Evolutionary conservation across 2,797 vertebrate genomes (phyloP), one percentile per base, ranked within the genome.

Genomic region (Melanotaenia trifasciata): DNA sequence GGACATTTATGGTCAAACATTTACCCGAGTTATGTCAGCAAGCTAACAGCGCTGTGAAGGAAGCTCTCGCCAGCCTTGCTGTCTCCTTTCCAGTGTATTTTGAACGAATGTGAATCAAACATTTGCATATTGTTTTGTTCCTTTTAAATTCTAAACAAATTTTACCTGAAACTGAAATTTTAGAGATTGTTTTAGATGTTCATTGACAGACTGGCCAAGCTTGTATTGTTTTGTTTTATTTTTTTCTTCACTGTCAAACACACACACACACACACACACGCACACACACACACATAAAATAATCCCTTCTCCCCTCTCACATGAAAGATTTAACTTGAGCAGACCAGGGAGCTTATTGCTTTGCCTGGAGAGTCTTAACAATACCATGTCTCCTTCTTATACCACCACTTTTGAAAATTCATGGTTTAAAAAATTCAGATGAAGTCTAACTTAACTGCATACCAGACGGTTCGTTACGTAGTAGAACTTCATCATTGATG

Each of bases 281-380:
- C 36, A 38, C 35, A 35, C 35, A 35, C 35, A 59, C 61, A 33
- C 63, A 35, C 71, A 64, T 24, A 57, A 51, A 63, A 22, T 38
- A 30, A 45, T 54, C 87, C 69, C 76, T 66, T 59, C 58, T 18
- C 51, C 47, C 78, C 33, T 28, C 43, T 62, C 36, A 11, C 68
- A 89, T 91, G 54, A 92, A 92, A 84, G 64, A 86, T 91, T 90
- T 67, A 87, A 75, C 72, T 53, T 30, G 58, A 53, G 79, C 70
- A 64, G 84, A 81, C 77, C 74, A 88, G 58, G 64, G 67, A 87
- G 63, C 81, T 83, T 50, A 82, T 87, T 82, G 79, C 79, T 81
- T 59, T 66, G 70, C 79, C 50, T 26, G 36, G 47, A 67, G 77
- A 83, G 78, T 43, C 72, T 32, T 56, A 74, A 77, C 80, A 79